Evolutionary conservation across 2,888 invertebrate species (phyloP).

Genomic region (Alentia gelatinosa): DNA sequence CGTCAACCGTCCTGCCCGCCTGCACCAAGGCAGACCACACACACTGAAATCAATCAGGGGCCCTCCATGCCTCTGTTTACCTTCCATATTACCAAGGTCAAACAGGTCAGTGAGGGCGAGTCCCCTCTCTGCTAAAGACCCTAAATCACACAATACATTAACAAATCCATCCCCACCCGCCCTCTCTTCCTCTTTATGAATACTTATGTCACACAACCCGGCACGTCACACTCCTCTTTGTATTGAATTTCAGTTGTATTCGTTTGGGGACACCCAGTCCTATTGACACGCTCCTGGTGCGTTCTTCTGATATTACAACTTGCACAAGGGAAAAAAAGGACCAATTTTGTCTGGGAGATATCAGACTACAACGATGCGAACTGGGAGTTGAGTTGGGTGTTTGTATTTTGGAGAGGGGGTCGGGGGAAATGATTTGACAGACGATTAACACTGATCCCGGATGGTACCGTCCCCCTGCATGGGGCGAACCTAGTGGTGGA

Average conservation of each 20-base stretch:
- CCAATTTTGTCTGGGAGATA: neutral
- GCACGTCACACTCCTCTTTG: too few relatives aligned
- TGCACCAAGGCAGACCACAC: neutral
- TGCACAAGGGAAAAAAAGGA: too few relatives aligned
- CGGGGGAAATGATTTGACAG: neutral
- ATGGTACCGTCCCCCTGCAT: too few relatives aligned
- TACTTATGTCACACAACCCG: slow-evolving; percentile 6
- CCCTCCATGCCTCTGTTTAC: neutral
- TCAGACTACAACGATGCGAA: neutral
- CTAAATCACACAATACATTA: slow-evolving; percentile 50
- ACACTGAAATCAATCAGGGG: slow-evolving; percentile 35
- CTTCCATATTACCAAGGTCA: slow-evolving; percentile 35
- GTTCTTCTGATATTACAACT: too few relatives aligned
- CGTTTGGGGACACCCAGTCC: too few relatives aligned
- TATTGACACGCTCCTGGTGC: too few relatives aligned
- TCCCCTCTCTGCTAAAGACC: neutral
- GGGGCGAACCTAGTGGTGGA: neutral
- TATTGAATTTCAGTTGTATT: too few relatives aligned
- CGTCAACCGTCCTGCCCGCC: neutral
- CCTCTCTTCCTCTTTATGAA: neutral
- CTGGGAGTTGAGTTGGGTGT: neutral
- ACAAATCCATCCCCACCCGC: slow-evolving; percentile 11
- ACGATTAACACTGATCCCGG: neutral
- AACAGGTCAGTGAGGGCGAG: neutral
- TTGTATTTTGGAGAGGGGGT: neutral